Base-by-base conservation (phyloP, 2,113 vertebrate species). In the Bubo bubo region DNA sequence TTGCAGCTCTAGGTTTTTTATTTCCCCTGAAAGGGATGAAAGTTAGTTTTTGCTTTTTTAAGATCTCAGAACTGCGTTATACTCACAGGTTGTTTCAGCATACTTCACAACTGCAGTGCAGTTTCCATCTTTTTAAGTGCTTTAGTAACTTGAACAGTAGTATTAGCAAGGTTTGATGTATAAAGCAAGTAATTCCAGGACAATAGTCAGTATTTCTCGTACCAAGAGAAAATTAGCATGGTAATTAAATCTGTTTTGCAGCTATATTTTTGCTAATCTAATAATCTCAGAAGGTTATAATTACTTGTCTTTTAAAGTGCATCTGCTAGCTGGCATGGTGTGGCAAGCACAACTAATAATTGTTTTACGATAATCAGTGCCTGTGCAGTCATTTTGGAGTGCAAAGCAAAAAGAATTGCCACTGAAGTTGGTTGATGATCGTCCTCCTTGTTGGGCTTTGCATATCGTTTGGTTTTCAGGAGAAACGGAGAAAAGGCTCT, bases 241-340 rank as follows among this genome's bases (percentile, higher is more conserved):
- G 60, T 80, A 87, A 96, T 93, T 90, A 95, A 92, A 70, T 43
- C 66, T 81, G 26, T 79, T 41, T 82, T 91, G 64, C 77, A 93
- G 56, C 73, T 80, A 43, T 73, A 90, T 83, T 88, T 88, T 88
- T 58, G 24, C 26, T 86, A 92, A 94, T 79, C 68, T 87, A 86
- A 82, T 70, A 75, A 93, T 88, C 53, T 75, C 59, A 30, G 45
- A 71, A 90, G 70, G 22, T 76, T 92, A 59, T 77, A 93, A 97
- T 91, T 80, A 85, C 53, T 85, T 74, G 55, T 62, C 53, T 81
- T 92, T 88, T 66, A 90, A 91, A 93, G 67, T 83, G 41, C 67
- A 87, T 73, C 71, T 94, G 81, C 41, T 90, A 66, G 64, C 56
- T 89, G 24, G 56, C 53, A 39, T 39, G 39, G 89, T 76, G 77